Evolutionary conservation across 1,140 invertebrate species (phyloP).

Genomic region (Zaprionus nigranus): DNA sequence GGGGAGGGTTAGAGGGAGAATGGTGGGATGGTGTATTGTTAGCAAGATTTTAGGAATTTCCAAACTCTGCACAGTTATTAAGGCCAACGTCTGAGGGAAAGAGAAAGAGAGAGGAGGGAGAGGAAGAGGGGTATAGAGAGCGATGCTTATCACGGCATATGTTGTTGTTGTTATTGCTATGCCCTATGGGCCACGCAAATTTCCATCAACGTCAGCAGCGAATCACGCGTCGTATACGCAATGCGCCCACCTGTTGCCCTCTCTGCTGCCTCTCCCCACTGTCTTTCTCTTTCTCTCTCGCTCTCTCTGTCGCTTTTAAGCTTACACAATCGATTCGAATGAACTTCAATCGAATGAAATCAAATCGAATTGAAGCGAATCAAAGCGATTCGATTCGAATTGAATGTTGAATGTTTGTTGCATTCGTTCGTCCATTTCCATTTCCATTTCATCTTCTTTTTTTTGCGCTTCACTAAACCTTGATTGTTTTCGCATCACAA

Average conservation of each 20-base stretch:
- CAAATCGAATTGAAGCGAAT: constrained; percentile 18
- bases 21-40: constrained; percentile 10
- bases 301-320: not conserved
- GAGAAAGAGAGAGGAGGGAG: not conserved
- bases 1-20: too few species aligned
- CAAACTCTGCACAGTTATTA: constrained; percentile 21
- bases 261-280: too few species aligned
- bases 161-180: not conserved
- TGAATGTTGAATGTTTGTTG: constrained; percentile 7
- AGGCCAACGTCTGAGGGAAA: not conserved
- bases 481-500: constrained; percentile 39
- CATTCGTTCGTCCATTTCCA: constrained; percentile 13
- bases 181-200: not conserved
- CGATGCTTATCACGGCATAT: not conserved
- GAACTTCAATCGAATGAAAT: constrained; percentile 19
- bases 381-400: constrained; percentile 11
- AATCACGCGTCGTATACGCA: constrained; percentile 18
- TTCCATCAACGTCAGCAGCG: not conserved
- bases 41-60: constrained; percentile 21
- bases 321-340: constrained; percentile 23
- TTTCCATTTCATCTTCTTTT: constrained; percentile 10
- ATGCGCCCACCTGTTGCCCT: constrained; percentile 18
- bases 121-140: not conserved
- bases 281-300: not conserved
- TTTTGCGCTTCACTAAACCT: constrained; percentile 31